These are phyloP conservation scores for Rousettus leschenaultii DNA, from an alignment of 2,113 vertebrate genomes.

Conservation along the genomic window DNA sequence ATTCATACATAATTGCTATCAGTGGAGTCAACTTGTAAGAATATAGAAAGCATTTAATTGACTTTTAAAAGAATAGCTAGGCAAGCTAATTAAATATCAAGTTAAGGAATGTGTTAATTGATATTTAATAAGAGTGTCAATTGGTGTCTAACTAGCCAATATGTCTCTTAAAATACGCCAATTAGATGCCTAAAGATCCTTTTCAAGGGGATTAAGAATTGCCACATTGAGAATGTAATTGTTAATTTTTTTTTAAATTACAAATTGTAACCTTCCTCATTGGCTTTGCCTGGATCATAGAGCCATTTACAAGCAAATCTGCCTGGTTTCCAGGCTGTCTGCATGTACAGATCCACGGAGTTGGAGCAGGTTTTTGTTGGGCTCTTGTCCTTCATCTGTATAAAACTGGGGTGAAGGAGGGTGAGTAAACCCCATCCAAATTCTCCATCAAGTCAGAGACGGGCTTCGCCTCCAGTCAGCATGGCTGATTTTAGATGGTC, in stretches of 20 bases:
- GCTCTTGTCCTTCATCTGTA: neutral
- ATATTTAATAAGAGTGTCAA: conserved; percentile 88
- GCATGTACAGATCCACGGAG: neutral
- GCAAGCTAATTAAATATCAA: conserved; percentile 86
- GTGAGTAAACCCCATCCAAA: neutral
- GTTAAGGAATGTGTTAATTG: conserved; percentile 85
- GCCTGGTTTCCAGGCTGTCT: neutral
- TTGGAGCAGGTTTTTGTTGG: neutral
- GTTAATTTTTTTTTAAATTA: conserved; percentile 75
- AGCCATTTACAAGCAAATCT: neutral
- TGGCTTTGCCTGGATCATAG: conserved; percentile 58
- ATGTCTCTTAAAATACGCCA: conserved; percentile 84
- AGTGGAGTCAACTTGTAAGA: conserved; percentile 78
- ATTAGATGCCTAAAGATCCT: conserved; percentile 84
- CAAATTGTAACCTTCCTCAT: conserved; percentile 61
- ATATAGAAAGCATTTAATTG: conserved; percentile 86
- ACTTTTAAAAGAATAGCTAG: conserved; percentile 86
- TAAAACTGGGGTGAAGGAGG: neutral
- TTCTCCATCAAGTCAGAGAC: neutral
- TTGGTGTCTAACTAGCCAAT: conserved; percentile 85
- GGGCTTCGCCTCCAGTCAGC: neutral
- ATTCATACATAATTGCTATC: conserved; percentile 81
- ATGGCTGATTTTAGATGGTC: neutral
- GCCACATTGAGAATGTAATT: conserved; percentile 76
- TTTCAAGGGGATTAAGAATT: conserved; percentile 81